Evolutionary conservation across 2,888 invertebrate genomes (phyloP), one percentile per base, ranked within the genome.

Genomic region (Flabesymbios commensalis): DNA sequence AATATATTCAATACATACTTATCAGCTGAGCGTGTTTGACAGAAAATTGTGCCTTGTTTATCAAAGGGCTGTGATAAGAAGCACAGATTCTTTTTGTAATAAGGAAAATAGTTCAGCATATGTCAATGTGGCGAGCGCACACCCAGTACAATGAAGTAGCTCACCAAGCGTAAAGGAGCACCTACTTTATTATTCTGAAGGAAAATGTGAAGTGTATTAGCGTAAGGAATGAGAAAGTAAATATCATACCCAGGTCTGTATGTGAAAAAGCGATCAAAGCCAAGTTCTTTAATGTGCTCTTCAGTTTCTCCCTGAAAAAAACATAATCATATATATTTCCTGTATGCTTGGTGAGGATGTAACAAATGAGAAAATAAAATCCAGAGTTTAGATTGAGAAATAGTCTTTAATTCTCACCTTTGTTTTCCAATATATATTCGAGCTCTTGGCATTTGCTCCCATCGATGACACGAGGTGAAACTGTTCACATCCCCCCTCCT

Each of bases 371-470:
- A 36, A 36, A 36, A n/a, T n/a, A n/a, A n/a, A n/a, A n/a, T n/a
- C n/a, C n/a, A n/a, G n/a, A n/a, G n/a, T n/a, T n/a, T n/a, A n/a
- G n/a, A n/a, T n/a, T n/a, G n/a, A n/a, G n/a, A n/a, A n/a, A n/a
- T n/a, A n/a, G n/a, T n/a, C n/a, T 36, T 17, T 36, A 36, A 36
- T n/a, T 22, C 63, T 19, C 54, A 82, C 85, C 79, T 86, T 86
- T 4, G 81, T 83, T 70, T 81, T 79, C 2, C 77, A 72, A 69
- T 86, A 86, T 1, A 85, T 73, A 45, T 85, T 77, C 32, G 59
- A 75, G 47, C 84, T 81, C 60, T 84, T 80, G 54, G 81, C 82
- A 64, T 85, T 80, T 2, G 86, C 84, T n/a, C 83, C 84, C 31
- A 74, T 73, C 1, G 84, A 79, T 0, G 84, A 83, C 19, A 86